Conservation (phyloP, 2,888 invertebrate species). For the Ormia ochracea region DNA sequence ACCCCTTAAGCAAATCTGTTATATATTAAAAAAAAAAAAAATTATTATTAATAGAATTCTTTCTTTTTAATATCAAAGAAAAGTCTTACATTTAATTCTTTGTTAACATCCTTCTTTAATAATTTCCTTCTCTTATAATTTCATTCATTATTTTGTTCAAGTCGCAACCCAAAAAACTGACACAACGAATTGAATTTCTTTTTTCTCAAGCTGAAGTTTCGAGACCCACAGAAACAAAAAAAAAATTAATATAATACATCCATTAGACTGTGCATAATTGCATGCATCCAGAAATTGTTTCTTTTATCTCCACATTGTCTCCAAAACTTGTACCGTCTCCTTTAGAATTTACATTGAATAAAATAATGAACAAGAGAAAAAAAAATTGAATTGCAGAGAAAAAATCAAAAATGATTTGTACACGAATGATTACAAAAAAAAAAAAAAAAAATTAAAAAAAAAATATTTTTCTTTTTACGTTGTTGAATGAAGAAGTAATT, state of each 20-base stretch:
- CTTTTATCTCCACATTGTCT: constrained; percentile 29
- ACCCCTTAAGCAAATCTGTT: no score
- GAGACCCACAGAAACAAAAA: background rate
- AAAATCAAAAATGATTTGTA: constrained; percentile 51
- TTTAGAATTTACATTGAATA: constrained; percentile 51
- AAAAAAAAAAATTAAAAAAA: background rate
- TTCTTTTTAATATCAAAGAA: no score
- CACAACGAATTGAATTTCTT: constrained; percentile 22
- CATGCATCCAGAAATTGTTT: constrained; percentile 43
- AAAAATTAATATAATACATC: constrained; percentile 1
- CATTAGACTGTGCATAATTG: constrained; percentile 37
- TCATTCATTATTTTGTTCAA: background rate
- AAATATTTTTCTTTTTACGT: background rate
- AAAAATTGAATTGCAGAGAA: constrained; percentile 1
- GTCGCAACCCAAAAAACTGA: background rate
- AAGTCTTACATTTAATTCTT: background rate
- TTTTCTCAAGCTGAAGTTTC: constrained; percentile 12
- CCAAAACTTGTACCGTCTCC: constrained; percentile 30
- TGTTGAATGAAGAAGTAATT: constrained; percentile 57
- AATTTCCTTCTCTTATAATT: constrained; percentile 3
- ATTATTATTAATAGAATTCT: no score
- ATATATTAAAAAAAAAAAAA: no score
- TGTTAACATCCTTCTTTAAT: constrained; percentile 7
- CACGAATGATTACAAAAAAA: constrained; percentile 48
- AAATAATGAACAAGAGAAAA: constrained; percentile 22